Conservation (phyloP, 1,140 invertebrate species). For the Ridgeia piscesae region DNA sequence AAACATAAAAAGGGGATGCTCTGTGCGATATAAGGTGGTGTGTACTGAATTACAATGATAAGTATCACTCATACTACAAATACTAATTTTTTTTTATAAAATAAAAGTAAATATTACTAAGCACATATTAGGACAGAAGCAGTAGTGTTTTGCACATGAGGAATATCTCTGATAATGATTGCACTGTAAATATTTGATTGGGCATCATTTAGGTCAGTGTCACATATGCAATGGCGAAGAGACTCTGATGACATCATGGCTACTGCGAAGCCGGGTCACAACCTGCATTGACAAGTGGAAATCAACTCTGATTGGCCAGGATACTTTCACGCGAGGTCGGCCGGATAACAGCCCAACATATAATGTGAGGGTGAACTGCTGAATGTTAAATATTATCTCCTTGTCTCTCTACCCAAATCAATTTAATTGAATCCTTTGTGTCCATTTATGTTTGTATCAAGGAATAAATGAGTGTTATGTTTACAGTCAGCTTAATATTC, state of each 20-base stretch:
- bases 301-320: constrained; percentile 18
- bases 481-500: not conserved
- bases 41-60: too few relatives aligned
- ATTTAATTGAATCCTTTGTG: not conserved
- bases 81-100: too few relatives aligned
- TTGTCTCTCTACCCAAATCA: not conserved
- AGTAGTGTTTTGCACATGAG: too few relatives aligned
- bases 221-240: constrained; percentile 8
- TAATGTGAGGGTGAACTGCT: not conserved
- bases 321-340: not conserved
- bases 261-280: not conserved
- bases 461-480: too few relatives aligned
- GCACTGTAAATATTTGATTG: not conserved
- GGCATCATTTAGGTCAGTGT: constrained; percentile 14
- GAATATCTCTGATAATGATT: not conserved
- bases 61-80: too few relatives aligned
- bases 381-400: not conserved
- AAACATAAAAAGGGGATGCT: too few relatives aligned
- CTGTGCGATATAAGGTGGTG: too few relatives aligned
- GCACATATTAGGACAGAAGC: too few relatives aligned
- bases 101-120: not conserved
- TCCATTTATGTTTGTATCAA: not conserved
- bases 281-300: constrained; percentile 18
- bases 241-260: constrained; percentile 11
- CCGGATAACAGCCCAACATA: not conserved